phyloP scores from a whole-genome alignment of 2,888 invertebrate species.

The Meghimatium bilineatum region DNA sequence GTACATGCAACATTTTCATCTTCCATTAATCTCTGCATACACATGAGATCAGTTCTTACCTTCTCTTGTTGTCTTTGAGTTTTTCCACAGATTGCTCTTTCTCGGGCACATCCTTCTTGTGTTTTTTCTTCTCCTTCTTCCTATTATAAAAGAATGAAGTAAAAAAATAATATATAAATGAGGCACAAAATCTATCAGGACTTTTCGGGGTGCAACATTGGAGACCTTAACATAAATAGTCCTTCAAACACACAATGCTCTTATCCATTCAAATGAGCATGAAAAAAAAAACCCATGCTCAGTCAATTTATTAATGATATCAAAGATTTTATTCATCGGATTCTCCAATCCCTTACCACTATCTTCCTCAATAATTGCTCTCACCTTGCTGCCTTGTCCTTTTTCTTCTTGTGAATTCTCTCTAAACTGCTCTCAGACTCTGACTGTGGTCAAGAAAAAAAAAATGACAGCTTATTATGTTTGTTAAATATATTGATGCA shows the following conservation, averaged over 20 bases:
- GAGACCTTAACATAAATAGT: too few species aligned
- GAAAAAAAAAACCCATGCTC: too few species aligned
- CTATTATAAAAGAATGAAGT: not conserved
- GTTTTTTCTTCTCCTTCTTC: slow-evolving; percentile 48
- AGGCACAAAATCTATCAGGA: not conserved
- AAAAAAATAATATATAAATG: not conserved
- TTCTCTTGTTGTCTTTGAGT: slow-evolving; percentile 31
- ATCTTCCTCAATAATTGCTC: not conserved
- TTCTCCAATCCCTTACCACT: too few species aligned
- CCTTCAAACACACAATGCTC: too few species aligned
- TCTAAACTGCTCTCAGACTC: slow-evolving; percentile 56
- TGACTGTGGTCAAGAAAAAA: slow-evolving; percentile 34
- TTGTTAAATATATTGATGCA: too few species aligned
- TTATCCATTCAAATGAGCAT: too few species aligned
- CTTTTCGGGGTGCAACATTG: too few species aligned
- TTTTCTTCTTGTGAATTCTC: slow-evolving; percentile 43
- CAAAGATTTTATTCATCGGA: too few species aligned
- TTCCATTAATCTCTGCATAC: too few species aligned
- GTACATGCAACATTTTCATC: too few species aligned
- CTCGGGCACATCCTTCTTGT: slow-evolving; percentile 33
- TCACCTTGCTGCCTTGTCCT: slow-evolving; percentile 44
- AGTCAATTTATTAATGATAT: too few species aligned
- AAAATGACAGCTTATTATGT: too few species aligned
- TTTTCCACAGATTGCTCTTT: slow-evolving; percentile 36
- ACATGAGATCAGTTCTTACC: not conserved